Conservation (phyloP, 2,888 invertebrate species). For the Cataglyphis rosenhaueri region DNA sequence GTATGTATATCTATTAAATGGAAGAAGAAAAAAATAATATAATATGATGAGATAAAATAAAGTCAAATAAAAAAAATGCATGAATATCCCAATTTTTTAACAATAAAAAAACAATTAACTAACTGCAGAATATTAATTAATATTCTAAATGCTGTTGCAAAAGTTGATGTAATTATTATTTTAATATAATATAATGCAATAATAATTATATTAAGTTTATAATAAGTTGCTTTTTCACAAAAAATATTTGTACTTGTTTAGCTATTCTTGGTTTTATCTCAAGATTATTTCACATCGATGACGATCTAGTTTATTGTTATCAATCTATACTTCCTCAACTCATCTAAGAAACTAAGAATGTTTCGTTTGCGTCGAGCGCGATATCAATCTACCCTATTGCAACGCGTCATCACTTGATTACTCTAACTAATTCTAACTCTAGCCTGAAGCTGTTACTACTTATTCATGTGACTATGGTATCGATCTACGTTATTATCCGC, state of each 20-base stretch:
- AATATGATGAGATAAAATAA: not conserved
- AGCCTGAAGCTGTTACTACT: slow-evolving; percentile 13
- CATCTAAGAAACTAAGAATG: not conserved
- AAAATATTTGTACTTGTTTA: not conserved
- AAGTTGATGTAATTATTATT: too few relatives aligned
- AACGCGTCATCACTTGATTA: slow-evolving; percentile 6
- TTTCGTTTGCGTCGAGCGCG: not conserved
- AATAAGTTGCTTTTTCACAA: not conserved
- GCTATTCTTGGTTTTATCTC: not conserved
- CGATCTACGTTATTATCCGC: slow-evolving; percentile 15
- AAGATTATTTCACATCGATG: not conserved
- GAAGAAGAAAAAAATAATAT: not conserved
- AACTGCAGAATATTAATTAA: too few relatives aligned
- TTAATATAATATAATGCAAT: not conserved
- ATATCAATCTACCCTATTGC: slow-evolving; percentile 3
- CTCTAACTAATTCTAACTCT: slow-evolving; percentile 7
- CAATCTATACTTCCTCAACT: not conserved
- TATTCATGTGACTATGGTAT: slow-evolving; percentile 22
- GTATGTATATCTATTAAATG: not conserved
- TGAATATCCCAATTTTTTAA: not conserved
- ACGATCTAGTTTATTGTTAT: slow-evolving; percentile 1
- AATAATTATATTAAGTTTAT: not conserved
- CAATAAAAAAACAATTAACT: too few relatives aligned
- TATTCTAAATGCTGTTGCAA: too few relatives aligned
- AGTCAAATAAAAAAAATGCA: not conserved